A percentile compares a stretch with the other conserved stretches of the same genome.
Conservation (phyloP, 2,797 vertebrate genomes). For the Megalops cyprinoides region DNA sequence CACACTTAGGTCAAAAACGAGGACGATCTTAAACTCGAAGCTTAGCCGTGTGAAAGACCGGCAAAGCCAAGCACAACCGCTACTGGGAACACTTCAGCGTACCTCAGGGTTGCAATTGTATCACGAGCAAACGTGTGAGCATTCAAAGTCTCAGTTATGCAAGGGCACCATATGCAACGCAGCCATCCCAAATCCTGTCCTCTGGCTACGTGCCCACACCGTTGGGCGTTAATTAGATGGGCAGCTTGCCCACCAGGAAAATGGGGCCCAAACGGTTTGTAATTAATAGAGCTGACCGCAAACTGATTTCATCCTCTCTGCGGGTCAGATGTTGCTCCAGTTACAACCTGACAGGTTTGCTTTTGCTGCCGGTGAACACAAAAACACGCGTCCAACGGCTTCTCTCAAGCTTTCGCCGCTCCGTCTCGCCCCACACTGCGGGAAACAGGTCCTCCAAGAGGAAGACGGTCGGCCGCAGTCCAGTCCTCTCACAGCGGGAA, state of each 20-base stretch:
- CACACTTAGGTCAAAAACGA: slow-evolving; percentile 79
- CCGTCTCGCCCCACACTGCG: too few relatives aligned
- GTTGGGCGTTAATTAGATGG: background rate
- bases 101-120: background rate
- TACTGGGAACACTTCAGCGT: slow-evolving; percentile 51
- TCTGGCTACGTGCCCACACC: background rate
- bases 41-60: slow-evolving; percentile 68
- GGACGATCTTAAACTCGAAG: slow-evolving; percentile 78
- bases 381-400: background rate
- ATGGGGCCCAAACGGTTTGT: background rate
- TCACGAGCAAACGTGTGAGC: background rate
- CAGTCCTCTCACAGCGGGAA: too few relatives aligned
- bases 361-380: background rate
- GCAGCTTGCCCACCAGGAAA: background rate
- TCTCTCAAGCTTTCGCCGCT: too few relatives aligned
- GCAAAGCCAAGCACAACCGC: slow-evolving; percentile 56
- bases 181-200: background rate
- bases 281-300: background rate
- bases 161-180: background rate
- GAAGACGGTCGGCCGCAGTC: too few relatives aligned
- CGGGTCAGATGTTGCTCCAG: background rate
- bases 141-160: background rate
- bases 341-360: background rate
- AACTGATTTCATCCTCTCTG: background rate
- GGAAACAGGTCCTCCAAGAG: too few relatives aligned